phyloP scores from a whole-genome alignment of 2,113 vertebrate species.

The Rhinopithecus roxellana region DNA sequence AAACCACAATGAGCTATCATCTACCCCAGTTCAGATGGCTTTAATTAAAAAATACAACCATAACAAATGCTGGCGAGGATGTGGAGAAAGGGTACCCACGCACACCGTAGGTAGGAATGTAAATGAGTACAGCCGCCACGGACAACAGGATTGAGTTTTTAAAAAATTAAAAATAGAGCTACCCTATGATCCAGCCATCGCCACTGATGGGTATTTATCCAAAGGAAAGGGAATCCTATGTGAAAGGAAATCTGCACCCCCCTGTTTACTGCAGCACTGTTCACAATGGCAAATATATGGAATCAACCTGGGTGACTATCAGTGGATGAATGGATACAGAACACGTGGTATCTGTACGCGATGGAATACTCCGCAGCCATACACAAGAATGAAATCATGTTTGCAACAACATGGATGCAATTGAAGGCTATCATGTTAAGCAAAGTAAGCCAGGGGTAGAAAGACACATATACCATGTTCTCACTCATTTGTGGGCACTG shows the following conservation, averaged over 20 bases:
- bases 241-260: not conserved
- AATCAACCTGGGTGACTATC: fast-evolving
- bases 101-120: not conserved
- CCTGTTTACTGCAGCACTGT: not conserved
- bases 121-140: fast-evolving
- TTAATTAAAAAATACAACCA: not conserved
- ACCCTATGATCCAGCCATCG: not conserved
- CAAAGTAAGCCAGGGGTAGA: not conserved
- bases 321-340: too few relatives aligned
- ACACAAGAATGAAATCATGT: not conserved
- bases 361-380: not conserved
- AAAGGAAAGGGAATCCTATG: not conserved
- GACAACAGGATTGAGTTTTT: not conserved
- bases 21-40: not conserved
- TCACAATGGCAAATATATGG: not conserved
- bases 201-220: not conserved
- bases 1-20: not conserved
- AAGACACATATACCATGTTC: not conserved
- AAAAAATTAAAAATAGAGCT: not conserved
- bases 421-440: not conserved
- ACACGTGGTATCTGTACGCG: fast-evolving
- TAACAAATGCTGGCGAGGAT: not conserved
- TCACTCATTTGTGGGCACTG: not conserved
- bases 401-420: not conserved
- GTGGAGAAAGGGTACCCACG: not conserved